Evolutionary conservation across 2,888 invertebrate species (phyloP).

Genomic region (Xanthorhoe designata): DNA sequence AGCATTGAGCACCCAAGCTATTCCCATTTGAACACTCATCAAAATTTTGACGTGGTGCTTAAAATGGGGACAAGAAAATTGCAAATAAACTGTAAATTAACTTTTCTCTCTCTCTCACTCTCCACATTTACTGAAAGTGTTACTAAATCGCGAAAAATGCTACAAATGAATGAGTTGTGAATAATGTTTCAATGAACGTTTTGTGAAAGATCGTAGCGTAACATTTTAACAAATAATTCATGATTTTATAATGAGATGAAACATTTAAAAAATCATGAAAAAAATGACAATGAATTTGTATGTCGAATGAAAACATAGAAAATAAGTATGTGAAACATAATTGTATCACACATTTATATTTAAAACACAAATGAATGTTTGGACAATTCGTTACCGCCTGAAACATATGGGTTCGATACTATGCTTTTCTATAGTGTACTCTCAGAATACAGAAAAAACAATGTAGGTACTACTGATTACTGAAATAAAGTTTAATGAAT

Average conservation of each 20-base stretch:
- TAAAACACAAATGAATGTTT: constrained; percentile 7
- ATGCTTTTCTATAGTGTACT: neutral
- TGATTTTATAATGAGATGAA: neutral
- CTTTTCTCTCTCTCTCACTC: too few relatives aligned
- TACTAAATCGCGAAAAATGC: neutral
- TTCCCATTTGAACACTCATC: too few relatives aligned
- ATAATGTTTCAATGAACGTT: neutral
- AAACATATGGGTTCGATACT: neutral
- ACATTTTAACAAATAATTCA: neutral
- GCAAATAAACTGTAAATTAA: too few relatives aligned
- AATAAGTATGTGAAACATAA: neutral
- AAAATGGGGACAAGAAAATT: too few relatives aligned
- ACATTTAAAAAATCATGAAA: neutral
- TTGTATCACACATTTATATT: neutral
- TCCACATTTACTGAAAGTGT: too few relatives aligned
- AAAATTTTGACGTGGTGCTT: too few relatives aligned
- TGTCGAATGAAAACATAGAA: neutral
- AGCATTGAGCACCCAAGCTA: too few relatives aligned
- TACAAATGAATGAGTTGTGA: neutral
- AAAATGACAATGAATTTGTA: neutral
- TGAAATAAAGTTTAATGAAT: too few relatives aligned
- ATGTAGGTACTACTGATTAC: too few relatives aligned
- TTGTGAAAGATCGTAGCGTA: too few relatives aligned
- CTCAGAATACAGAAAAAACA: too few relatives aligned
- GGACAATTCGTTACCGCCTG: neutral